These are phyloP conservation scores for Leucoptera coffeella DNA, from an alignment of 2,888 invertebrate species.

Conservation along the genomic window DNA sequence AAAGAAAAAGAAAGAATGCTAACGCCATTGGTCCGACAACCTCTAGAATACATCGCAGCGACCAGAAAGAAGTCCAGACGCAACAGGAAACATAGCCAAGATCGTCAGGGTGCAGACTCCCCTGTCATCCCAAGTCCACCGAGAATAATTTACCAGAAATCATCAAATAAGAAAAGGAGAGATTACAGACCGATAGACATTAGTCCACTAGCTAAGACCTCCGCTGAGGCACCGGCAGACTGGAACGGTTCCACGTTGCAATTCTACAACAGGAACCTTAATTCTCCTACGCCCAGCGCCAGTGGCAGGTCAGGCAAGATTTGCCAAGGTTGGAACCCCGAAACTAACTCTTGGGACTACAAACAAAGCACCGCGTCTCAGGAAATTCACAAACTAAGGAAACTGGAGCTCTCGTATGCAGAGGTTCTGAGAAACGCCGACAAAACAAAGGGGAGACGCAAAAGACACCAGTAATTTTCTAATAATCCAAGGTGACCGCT, in stretches of 20 bases:
- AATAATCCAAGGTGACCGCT: conserved; percentile 31
- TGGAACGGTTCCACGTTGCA: conserved; percentile 71
- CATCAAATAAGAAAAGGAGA: conserved; percentile 50
- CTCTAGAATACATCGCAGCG: conserved; percentile 67
- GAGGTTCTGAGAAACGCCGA: conserved; percentile 72
- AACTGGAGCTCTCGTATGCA: conserved; percentile 78
- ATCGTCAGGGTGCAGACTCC: conserved; percentile 61
- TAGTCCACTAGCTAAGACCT: conserved; percentile 37
- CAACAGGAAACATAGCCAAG: conserved; percentile 57
- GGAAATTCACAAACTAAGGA: conserved; percentile 74
- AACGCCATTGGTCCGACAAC: conserved; percentile 64
- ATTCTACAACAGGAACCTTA: conserved; percentile 58
- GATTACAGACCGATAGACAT: conserved; percentile 53
- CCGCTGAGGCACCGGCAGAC: conserved; percentile 23
- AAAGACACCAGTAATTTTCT: conserved; percentile 37
- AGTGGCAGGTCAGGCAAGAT: conserved; percentile 42
- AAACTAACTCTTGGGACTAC: conserved; percentile 41
- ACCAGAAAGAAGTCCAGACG: conserved; percentile 65
- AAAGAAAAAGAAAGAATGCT: conserved; percentile 41
- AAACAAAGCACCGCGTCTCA: conserved; percentile 71
- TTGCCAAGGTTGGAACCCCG: conserved; percentile 43
- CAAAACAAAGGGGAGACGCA: conserved; percentile 45
- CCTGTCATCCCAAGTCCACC: conserved; percentile 64
- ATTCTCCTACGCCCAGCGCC: conserved; percentile 54
- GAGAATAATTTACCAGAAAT: conserved; percentile 54